Evolutionary conservation across 2,888 invertebrate genomes (phyloP).

Genomic region (Arctia plantaginis): DNA sequence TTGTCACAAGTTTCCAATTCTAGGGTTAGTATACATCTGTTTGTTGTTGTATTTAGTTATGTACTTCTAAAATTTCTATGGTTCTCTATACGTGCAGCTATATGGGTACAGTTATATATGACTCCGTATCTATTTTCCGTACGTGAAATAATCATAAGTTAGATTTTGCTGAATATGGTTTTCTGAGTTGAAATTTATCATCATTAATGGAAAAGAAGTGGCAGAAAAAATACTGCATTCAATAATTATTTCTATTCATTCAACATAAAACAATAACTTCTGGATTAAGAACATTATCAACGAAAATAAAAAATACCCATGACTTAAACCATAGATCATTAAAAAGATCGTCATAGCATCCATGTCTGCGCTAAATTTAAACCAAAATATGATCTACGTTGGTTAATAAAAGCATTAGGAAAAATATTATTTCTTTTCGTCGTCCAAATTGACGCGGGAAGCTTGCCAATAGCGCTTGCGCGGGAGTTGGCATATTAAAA

Average conservation of each 20-base stretch:
- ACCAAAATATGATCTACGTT: conserved; percentile 57
- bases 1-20: background rate
- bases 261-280: background rate
- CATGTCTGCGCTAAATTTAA: conserved; percentile 44
- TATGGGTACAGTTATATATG: background rate
- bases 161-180: background rate
- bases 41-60: background rate
- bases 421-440: conserved; percentile 55
- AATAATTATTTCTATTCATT: background rate
- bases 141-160: background rate
- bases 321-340: background rate
- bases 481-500: conserved; percentile 36
- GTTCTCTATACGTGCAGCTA: too few relatives aligned
- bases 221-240: background rate
- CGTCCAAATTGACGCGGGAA: conserved; percentile 53
- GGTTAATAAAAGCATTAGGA: conserved; percentile 65
- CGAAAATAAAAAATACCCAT: background rate
- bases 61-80: background rate
- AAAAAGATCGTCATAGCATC: conserved; percentile 37
- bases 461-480: conserved; percentile 53
- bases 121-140: background rate
- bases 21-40: background rate
- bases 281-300: background rate
- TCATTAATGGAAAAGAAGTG: background rate
- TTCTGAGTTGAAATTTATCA: background rate